A percentile compares a stretch with the other conserved stretches of the same genome.
Evolutionary conservation across 2,113 vertebrate species (phyloP).

Genomic region (Triplophysa rosa): DNA sequence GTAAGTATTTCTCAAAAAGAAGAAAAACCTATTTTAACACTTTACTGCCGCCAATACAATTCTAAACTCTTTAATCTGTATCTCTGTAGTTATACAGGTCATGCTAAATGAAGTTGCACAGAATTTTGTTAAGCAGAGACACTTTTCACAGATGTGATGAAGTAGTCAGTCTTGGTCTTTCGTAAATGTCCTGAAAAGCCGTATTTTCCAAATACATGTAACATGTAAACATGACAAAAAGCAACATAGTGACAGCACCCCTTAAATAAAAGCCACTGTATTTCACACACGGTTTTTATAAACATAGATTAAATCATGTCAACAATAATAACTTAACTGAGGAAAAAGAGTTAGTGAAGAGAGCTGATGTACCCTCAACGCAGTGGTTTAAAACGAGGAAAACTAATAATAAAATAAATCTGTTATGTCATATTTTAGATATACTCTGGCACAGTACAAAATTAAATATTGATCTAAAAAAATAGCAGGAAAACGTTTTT

Average conservation of each 20-base stretch:
- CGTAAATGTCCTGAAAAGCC: neutral
- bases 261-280: neutral
- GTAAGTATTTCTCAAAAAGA: neutral
- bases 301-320: constrained; percentile 49
- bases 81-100: neutral
- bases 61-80: neutral
- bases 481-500: constrained; percentile 48
- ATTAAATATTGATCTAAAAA: constrained; percentile 62
- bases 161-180: neutral
- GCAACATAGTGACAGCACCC: neutral
- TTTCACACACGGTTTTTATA: constrained; percentile 19
- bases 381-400: constrained; percentile 51
- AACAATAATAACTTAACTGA: constrained; percentile 45
- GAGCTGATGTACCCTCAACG: constrained; percentile 27
- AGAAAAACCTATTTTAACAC: neutral
- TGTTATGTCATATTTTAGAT: constrained; percentile 56
- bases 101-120: neutral
- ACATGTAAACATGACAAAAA: neutral
- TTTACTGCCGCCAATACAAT: neutral
- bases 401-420: constrained; percentile 59
- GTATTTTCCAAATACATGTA: neutral
- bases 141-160: no score
- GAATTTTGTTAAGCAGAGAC: neutral
- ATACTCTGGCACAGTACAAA: constrained; percentile 58
- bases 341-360: constrained; percentile 21